phyloP scores from a whole-genome alignment of 2,113 vertebrate genomes.

The Dipodomys stephensi region DNA sequence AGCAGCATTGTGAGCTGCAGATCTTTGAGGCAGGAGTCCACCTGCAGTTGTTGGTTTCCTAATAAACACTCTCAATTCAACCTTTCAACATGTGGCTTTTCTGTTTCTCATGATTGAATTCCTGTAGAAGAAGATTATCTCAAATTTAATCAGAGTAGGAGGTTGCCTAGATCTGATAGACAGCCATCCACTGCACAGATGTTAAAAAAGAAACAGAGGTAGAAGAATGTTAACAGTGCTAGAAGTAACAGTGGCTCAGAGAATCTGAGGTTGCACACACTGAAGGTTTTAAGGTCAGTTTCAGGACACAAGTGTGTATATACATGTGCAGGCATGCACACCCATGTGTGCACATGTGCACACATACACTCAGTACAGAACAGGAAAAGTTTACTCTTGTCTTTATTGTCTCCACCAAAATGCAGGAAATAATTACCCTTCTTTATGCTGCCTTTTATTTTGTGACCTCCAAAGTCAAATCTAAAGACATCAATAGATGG shows the following conservation, averaged over 20 bases:
- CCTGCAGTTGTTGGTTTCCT: too few relatives aligned
- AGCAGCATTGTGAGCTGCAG: too few relatives aligned
- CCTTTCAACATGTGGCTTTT: too few relatives aligned
- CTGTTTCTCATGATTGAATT: too few relatives aligned
- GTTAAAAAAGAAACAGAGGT: conserved; percentile 48
- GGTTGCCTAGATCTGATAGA: conserved; percentile 71
- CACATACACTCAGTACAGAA: neutral
- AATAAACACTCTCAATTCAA: too few relatives aligned
- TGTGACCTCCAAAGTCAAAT: conserved; percentile 47
- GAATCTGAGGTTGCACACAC: neutral
- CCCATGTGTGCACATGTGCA: too few relatives aligned
- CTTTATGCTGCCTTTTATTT: neutral
- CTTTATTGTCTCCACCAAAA: neutral
- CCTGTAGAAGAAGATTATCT: conserved; percentile 57
- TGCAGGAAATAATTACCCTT: conserved; percentile 37
- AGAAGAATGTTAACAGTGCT: neutral
- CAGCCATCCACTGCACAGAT: conserved; percentile 73
- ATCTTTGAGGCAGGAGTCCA: too few relatives aligned
- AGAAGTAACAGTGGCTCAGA: neutral
- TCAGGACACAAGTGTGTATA: too few relatives aligned
- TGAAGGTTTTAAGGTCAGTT: too few relatives aligned
- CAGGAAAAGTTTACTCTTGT: neutral
- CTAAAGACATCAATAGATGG: neutral
- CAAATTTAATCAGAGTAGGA: conserved; percentile 73
- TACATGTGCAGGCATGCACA: too few relatives aligned